These are phyloP conservation scores for Babyrousa celebensis DNA, from an alignment of 2,797 vertebrate species.

Conservation along the genomic window DNA sequence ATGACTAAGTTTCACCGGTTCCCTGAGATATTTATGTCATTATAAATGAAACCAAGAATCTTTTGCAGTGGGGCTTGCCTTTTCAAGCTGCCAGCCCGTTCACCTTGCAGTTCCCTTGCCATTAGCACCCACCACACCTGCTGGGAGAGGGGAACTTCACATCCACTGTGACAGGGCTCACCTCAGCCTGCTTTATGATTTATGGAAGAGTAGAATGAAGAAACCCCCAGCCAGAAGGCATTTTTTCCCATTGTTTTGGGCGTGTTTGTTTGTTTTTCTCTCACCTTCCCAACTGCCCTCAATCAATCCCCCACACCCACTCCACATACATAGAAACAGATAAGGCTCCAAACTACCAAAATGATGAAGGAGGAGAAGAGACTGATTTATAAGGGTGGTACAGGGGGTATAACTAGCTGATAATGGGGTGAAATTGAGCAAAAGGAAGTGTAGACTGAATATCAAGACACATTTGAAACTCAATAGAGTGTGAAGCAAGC, in stretches of 20 bases:
- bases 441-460: constrained; percentile 40
- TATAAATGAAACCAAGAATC: background rate
- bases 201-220: background rate
- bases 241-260: background rate
- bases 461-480: constrained; percentile 63
- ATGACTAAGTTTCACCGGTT: background rate
- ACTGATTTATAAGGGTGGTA: constrained; percentile 46
- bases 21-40: background rate
- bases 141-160: background rate
- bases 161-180: accelerated
- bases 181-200: background rate
- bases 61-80: background rate
- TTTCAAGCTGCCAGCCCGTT: background rate
- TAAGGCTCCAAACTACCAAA: background rate
- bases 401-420: constrained; percentile 2
- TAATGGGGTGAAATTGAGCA: constrained; percentile 68
- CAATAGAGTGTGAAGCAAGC: constrained; percentile 57
- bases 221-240: background rate
- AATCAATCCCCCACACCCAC: background rate
- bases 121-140: background rate
- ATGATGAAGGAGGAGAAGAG: constrained; percentile 47
- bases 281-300: background rate
- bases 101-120: background rate
- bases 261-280: background rate
- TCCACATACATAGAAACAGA: background rate